Conservation (phyloP, 1,140 invertebrate genomes). For the Brachionus angularis region DNA sequence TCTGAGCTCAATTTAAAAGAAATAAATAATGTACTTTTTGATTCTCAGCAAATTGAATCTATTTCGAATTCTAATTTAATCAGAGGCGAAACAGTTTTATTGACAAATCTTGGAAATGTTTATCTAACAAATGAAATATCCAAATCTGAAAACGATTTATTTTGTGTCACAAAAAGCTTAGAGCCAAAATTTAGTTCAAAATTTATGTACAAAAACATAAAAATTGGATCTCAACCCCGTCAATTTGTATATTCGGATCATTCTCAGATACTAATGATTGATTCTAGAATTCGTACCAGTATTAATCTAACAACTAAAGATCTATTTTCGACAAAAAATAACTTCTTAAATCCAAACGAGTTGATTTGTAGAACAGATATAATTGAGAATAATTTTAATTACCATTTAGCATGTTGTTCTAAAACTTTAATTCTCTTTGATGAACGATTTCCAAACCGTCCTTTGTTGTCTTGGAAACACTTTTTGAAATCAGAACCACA, state of each 20-base stretch:
- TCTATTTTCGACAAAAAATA: not conserved
- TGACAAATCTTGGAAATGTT: constrained; percentile 19
- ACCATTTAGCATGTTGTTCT: constrained; percentile 1
- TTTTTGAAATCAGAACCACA: not conserved
- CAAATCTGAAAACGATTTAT: not conserved
- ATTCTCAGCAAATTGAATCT: not conserved
- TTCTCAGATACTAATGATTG: constrained; percentile 1
- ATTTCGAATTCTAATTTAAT: constrained; percentile 18
- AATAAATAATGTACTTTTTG: constrained; percentile 16
- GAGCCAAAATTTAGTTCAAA: not conserved
- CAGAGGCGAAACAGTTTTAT: not conserved
- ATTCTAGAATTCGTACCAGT: constrained; percentile 13
- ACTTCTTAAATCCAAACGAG: not conserved
- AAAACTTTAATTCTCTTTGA: constrained; percentile 29
- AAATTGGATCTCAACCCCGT: constrained; percentile 24
- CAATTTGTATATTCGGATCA: constrained; percentile 17
- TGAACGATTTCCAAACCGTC: constrained; percentile 19
- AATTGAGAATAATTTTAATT: constrained; percentile 1
- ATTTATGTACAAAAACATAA: not conserved
- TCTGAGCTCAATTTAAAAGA: not conserved
- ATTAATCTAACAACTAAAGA: constrained; percentile 11
- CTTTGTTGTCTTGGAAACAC: constrained; percentile 34
- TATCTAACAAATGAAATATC: not conserved
- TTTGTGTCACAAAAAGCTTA: not conserved
- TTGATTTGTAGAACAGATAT: not conserved